phyloP scores from a whole-genome alignment of 2,113 vertebrate genomes.

The Aspidoscelis tigris region DNA sequence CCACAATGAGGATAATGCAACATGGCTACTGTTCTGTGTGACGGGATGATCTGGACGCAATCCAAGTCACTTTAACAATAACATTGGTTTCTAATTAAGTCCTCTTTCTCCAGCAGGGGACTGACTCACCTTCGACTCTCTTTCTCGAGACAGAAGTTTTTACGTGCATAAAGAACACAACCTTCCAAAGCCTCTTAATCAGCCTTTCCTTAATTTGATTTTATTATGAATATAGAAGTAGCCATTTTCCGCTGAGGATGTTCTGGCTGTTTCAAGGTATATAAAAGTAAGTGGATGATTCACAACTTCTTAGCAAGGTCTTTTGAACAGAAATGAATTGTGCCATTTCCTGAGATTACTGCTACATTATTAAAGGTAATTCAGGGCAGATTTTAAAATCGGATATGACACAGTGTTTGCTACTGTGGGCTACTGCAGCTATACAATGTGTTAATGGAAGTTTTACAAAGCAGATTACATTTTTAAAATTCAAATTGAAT shows the following conservation, averaged over 20 bases:
- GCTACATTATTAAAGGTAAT: slow-evolving; percentile 8
- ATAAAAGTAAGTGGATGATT: slow-evolving; percentile 9
- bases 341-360: slow-evolving; percentile 2
- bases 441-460: background rate
- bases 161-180: background rate
- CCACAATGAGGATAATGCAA: too few relatives aligned
- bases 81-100: slow-evolving; percentile 21
- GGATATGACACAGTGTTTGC: too few relatives aligned
- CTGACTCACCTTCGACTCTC: background rate
- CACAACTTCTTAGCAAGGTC: slow-evolving; percentile 4
- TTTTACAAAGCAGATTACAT: background rate
- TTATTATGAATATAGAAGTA: background rate
- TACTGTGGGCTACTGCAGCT: background rate
- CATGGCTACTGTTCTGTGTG: too few relatives aligned
- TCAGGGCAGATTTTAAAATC: slow-evolving; percentile 31
- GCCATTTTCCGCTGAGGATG: background rate
- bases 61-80: background rate
- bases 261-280: background rate
- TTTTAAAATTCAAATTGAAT: too few relatives aligned
- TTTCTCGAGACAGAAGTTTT: slow-evolving; percentile 10
- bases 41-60: too few relatives aligned
- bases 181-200: background rate
- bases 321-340: slow-evolving; percentile 32
- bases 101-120: background rate
- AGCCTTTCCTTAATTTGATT: slow-evolving; percentile 9